These are phyloP conservation scores for Ammospiza nelsoni DNA, from an alignment of 2,113 vertebrate genomes.

Conservation along the genomic window DNA sequence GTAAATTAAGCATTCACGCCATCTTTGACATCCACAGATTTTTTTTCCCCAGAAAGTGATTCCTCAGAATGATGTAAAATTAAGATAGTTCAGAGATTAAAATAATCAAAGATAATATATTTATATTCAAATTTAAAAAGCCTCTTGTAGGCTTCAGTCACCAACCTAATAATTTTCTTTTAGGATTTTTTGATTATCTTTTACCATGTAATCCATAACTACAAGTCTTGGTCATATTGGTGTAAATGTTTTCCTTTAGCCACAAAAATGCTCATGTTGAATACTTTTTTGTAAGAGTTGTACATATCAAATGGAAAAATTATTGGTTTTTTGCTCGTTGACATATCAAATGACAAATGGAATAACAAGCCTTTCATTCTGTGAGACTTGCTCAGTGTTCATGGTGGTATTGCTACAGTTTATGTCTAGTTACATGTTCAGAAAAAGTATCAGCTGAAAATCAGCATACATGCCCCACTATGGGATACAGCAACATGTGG, in stretches of 20 bases:
- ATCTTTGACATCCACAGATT: not conserved
- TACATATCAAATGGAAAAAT: not conserved
- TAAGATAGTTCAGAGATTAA: not conserved
- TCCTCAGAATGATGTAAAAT: not conserved
- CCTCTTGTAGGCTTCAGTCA: not conserved
- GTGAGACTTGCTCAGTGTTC: not conserved
- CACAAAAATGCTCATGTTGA: not conserved
- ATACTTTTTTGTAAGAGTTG: not conserved
- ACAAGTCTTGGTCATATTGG: not conserved
- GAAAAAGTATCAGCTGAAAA: not conserved
- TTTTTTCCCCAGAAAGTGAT: not conserved
- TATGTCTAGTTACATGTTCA: not conserved
- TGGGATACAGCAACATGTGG: not conserved
- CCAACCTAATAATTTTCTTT: not conserved
- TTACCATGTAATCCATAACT: not conserved
- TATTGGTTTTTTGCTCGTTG: not conserved
- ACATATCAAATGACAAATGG: not conserved
- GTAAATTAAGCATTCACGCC: not conserved
- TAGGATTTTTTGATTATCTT: not conserved
- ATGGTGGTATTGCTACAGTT: not conserved
- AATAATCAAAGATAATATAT: not conserved
- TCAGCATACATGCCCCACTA: no score
- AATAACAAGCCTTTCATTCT: not conserved
- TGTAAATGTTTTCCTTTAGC: not conserved
- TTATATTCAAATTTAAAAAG: not conserved